phyloP scores from a whole-genome alignment of 64 coral and sea anemone genomes.

The Acropora yongei region DNA sequence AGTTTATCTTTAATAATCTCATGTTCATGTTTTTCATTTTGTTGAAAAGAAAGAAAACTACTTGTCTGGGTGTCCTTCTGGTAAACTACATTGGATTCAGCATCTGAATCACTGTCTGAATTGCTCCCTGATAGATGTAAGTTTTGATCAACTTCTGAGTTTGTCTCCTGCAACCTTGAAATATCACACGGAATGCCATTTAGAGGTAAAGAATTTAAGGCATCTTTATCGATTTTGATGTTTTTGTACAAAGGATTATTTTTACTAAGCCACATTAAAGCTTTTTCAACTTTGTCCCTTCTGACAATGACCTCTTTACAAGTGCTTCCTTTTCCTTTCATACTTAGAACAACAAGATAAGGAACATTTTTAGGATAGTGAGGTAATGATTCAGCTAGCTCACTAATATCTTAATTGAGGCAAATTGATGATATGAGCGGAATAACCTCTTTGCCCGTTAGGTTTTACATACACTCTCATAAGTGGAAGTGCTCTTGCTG shows the following conservation, averaged over 20 bases:
- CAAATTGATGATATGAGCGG: not conserved
- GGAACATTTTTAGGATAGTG: not conserved
- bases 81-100: not conserved
- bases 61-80: constrained; percentile 18
- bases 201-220: not conserved
- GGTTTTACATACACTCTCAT: too few relatives aligned
- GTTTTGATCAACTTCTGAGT: not conserved
- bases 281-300: not conserved
- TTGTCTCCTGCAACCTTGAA: not conserved
- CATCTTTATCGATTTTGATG: not conserved
- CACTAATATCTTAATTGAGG: not conserved
- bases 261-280: constrained; percentile 23
- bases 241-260: constrained; percentile 37
- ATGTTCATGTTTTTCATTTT: constrained; percentile 27
- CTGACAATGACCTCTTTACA: not conserved
- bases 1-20: constrained; percentile 17
- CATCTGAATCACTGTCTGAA: not conserved
- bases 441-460: too few relatives aligned
- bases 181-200: constrained; percentile 7
- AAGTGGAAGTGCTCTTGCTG: too few relatives aligned
- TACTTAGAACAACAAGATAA: not conserved
- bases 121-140: not conserved
- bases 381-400: not conserved
- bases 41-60: constrained; percentile 59
- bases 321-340: not conserved